Conservation (phyloP, 2,113 vertebrate species). For the Cephalopterus ornatus region DNA sequence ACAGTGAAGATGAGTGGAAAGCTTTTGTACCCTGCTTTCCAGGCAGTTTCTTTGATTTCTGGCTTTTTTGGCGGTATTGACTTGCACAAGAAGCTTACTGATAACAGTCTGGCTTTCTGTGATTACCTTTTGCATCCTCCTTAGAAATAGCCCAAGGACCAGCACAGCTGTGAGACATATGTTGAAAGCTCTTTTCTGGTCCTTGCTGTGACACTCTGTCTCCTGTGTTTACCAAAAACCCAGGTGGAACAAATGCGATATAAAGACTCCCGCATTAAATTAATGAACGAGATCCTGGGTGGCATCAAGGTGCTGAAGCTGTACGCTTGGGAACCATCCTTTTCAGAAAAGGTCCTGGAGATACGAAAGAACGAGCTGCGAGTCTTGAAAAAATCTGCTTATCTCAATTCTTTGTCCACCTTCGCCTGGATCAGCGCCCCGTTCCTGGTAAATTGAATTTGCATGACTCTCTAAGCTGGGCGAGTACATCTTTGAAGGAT, state of each 20-base stretch:
- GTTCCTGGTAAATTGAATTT: slow-evolving; percentile 81
- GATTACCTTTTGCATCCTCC: background rate
- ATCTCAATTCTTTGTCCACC: slow-evolving; percentile 83
- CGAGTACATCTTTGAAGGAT: background rate
- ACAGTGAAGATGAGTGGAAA: background rate
- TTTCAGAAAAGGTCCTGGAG: slow-evolving; percentile 82
- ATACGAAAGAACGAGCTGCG: slow-evolving; percentile 86
- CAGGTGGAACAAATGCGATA: slow-evolving; percentile 91
- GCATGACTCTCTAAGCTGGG: background rate
- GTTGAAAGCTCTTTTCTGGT: background rate
- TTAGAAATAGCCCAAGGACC: background rate
- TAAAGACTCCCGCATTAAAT: slow-evolving; percentile 90
- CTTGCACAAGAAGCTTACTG: background rate
- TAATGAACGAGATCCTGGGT: slow-evolving; percentile 93
- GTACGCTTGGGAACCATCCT: slow-evolving; percentile 94
- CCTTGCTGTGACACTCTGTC: background rate
- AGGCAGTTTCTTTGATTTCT: background rate
- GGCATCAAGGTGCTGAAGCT: slow-evolving; percentile 97
- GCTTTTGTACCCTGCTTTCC: background rate
- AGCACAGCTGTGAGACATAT: background rate
- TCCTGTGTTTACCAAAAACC: background rate
- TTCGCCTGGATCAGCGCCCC: slow-evolving; percentile 90
- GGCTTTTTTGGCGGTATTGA: background rate
- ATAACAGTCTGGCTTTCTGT: background rate
- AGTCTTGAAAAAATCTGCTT: slow-evolving; percentile 81